Percentiles rank a stretch among this genome's conserved stretches.
phyloP scores from a whole-genome alignment of 2,797 vertebrate species.

The Eutrigla gurnardus region DNA sequence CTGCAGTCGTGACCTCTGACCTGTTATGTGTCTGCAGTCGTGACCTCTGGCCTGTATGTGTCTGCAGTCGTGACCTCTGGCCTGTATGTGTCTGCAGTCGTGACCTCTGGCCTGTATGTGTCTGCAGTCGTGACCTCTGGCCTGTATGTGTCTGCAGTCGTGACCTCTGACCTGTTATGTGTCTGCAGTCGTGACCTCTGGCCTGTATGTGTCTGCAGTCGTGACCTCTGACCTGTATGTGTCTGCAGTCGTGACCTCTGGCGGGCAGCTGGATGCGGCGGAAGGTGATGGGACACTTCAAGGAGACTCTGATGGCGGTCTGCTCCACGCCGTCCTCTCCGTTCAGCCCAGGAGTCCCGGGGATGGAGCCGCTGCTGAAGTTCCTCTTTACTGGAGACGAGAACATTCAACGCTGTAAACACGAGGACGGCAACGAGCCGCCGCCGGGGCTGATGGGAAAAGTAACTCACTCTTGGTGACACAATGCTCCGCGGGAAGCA shows the following conservation, averaged over 20 bases:
- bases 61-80: no score
- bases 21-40: no score
- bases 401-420: no score
- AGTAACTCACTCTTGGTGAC: constrained; percentile 91
- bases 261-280: constrained; percentile 94
- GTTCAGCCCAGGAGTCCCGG: constrained; percentile 90
- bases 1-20: constrained; percentile 40
- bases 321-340: constrained; percentile 95
- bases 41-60: no score
- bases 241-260: constrained; percentile 92
- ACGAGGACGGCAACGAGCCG: no score
- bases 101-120: no score
- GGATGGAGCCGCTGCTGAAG: constrained; percentile 92
- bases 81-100: no score
- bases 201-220: not conserved
- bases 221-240: constrained; percentile 88
- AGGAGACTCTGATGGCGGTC: constrained; percentile 93
- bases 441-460: no score
- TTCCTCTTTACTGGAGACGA: constrained; percentile 89
- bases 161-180: no score
- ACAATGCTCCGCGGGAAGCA: constrained; percentile 94
- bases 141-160: no score
- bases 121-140: no score
- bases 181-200: no score
- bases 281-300: constrained; percentile 96